Evolutionary conservation across 1,140 invertebrate genomes (phyloP).

Genomic region (Solenopsis fugax): DNA sequence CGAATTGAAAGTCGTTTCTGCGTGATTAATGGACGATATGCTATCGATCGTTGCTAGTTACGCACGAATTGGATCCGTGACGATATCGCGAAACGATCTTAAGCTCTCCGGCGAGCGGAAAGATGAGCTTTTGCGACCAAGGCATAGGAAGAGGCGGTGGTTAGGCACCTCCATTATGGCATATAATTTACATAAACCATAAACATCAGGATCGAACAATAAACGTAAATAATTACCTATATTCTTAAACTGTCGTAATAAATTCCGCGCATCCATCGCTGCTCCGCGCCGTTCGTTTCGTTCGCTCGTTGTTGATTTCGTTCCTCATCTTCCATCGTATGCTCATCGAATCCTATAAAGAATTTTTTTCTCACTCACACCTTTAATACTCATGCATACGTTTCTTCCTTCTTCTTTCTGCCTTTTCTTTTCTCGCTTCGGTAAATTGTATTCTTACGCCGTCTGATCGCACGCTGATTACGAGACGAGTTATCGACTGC

Average conservation of each 20-base stretch:
- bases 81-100: slow-evolving; percentile 47
- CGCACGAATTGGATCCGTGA: slow-evolving; percentile 50
- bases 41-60: slow-evolving; percentile 38
- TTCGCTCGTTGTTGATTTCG: slow-evolving; percentile 38
- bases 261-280: slow-evolving; percentile 74
- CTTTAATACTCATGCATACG: not conserved
- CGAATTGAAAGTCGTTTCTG: slow-evolving; percentile 40
- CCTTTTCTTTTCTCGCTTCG: not conserved
- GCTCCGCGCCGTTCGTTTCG: slow-evolving; percentile 39
- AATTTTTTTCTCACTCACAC: slow-evolving; percentile 24
- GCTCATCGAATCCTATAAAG: slow-evolving; percentile 28
- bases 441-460: slow-evolving; percentile 73
- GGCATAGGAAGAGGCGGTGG: not conserved
- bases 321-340: slow-evolving; percentile 18
- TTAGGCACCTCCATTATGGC: slow-evolving; percentile 68
- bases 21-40: slow-evolving; percentile 45
- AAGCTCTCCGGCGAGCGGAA: slow-evolving; percentile 36
- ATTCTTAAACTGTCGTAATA: slow-evolving; percentile 80
- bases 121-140: slow-evolving; percentile 62
- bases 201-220: slow-evolving; percentile 79
- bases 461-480: slow-evolving; percentile 64
- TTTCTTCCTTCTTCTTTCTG: not conserved
- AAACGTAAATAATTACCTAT: slow-evolving; percentile 80
- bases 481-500: slow-evolving; percentile 58
- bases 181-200: slow-evolving; percentile 80